A percentile compares a stretch with the other conserved stretches of the same genome.
phyloP scores from a whole-genome alignment of 2,797 vertebrate species.

The Anas flavirostris region DNA sequence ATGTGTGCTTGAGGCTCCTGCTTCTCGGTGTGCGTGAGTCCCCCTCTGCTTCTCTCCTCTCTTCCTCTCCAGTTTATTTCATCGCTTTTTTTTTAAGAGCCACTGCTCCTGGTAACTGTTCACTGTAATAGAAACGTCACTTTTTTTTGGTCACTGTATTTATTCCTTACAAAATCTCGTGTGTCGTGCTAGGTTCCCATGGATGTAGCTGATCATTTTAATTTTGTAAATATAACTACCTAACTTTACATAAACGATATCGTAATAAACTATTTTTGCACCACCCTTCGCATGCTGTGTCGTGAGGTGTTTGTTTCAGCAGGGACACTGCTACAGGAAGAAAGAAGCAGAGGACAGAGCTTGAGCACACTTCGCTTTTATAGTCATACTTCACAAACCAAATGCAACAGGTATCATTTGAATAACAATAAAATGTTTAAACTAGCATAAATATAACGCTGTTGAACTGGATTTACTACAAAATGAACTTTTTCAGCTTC shows the following conservation, averaged over 20 bases:
- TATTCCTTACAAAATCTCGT: slow-evolving; percentile 69
- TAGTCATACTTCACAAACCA: neutral
- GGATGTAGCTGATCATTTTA: slow-evolving; percentile 79
- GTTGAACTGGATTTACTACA: neutral
- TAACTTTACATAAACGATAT: slow-evolving; percentile 81
- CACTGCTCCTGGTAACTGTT: slow-evolving; percentile 19
- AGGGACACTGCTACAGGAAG: neutral
- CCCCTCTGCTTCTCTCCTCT: neutral
- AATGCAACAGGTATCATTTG: neutral
- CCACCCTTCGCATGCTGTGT: slow-evolving; percentile 66
- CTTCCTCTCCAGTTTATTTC: neutral
- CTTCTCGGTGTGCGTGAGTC: neutral
- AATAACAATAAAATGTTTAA: neutral
- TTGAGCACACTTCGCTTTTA: neutral
- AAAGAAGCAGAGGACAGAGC: neutral
- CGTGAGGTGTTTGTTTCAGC: slow-evolving; percentile 16
- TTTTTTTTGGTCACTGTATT: slow-evolving; percentile 72
- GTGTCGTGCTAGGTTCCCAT: slow-evolving; percentile 73
- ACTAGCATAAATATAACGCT: neutral
- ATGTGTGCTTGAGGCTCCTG: neutral
- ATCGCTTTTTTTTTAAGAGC: slow-evolving; percentile 56
- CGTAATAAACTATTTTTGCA: slow-evolving; percentile 88
- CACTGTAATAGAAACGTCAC: slow-evolving; percentile 49
- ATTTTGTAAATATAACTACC: slow-evolving; percentile 82
- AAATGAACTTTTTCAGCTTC: neutral